Evolutionary conservation across 2,888 invertebrate species (phyloP), one percentile per base, ranked within the genome.

Genomic region (Cylloceria caligata): DNA sequence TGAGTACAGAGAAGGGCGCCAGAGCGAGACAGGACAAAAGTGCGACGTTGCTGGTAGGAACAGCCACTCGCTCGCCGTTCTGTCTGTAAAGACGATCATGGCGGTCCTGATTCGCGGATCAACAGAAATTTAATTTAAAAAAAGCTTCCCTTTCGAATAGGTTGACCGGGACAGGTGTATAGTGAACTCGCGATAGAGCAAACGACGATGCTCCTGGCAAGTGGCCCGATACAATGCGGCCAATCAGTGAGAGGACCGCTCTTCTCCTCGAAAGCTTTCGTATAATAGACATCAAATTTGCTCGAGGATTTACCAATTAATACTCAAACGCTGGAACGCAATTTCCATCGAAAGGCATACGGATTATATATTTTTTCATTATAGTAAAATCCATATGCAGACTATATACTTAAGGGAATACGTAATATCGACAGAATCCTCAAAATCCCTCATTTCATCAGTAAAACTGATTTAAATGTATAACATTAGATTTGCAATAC

Each of bases 121-220:
- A 80, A 74, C 76, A 75, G 73, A 72, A 84, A 83, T 83, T 86
- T 86, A 83, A 85, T 85, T n/a, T 86, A 84, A 81, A 74, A 73
- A 77, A 77, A 27, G 16, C 39, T 60, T 67, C 36, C 34, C 72
- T 60, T 67, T 64, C 42, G 36, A 71, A 55, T 45, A 42, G 55
- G 42, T 67, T 76, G 21, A 47, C 19, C 27, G 24, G 55, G 45
- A 34, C 52, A 64, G 49, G 39, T 39, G 30, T 60, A 62, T 42
- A 55, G 24, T 16, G 13, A 11, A 34, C 27, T 27, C 11, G n/a
- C 65, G 45, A 73, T 62, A 45, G 45, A 68, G 72, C 68, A 80
- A 83, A 79, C 57, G 74, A 57, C 45, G 74, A 62, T 60, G 34
- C 42, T 71, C 24, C 57, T 60, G 34, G n/a, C 57, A 60, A 60